Evolutionary conservation across 2,797 vertebrate species (phyloP).

Genomic region (Dromococcyx pavoninus): DNA sequence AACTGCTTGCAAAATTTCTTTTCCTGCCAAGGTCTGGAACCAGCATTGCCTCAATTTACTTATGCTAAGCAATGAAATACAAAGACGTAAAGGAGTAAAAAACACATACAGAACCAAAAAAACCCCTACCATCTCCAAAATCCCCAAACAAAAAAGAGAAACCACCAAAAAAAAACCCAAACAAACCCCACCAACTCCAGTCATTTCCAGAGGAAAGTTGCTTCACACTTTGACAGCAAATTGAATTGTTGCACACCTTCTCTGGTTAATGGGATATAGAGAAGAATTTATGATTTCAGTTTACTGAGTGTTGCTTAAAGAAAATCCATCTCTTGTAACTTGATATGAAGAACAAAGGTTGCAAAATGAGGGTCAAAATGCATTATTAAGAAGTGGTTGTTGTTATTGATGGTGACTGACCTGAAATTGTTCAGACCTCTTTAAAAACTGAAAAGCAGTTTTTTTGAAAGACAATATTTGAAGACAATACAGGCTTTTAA

Average conservation of each 20-base stretch:
- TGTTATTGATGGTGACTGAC: fast-evolving
- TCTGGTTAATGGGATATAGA: background rate
- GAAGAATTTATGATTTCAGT: background rate
- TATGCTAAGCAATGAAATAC: background rate
- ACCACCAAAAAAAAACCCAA: fast-evolving
- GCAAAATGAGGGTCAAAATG: background rate
- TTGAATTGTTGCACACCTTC: background rate
- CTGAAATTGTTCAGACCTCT: background rate
- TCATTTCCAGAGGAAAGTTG: constrained; percentile 48
- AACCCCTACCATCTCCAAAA: too few relatives aligned
- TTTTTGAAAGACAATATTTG: too few relatives aligned
- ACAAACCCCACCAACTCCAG: background rate
- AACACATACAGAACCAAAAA: background rate
- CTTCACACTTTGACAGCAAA: constrained; percentile 46
- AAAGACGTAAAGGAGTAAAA: constrained; percentile 3
- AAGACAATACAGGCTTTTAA: background rate
- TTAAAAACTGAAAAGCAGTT: background rate
- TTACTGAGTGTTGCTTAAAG: constrained; percentile 3
- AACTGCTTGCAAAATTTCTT: constrained; percentile 53
- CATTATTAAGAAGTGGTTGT: background rate
- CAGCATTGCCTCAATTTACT: background rate
- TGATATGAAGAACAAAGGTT: background rate
- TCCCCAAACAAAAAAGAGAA: too few relatives aligned
- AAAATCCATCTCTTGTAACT: background rate
- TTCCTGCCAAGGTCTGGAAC: constrained; percentile 39